Percentiles rank a stretch among this genome's conserved stretches.
phyloP scores from a whole-genome alignment of 1,140 invertebrate genomes.

The Oncopeltus fasciatus region DNA sequence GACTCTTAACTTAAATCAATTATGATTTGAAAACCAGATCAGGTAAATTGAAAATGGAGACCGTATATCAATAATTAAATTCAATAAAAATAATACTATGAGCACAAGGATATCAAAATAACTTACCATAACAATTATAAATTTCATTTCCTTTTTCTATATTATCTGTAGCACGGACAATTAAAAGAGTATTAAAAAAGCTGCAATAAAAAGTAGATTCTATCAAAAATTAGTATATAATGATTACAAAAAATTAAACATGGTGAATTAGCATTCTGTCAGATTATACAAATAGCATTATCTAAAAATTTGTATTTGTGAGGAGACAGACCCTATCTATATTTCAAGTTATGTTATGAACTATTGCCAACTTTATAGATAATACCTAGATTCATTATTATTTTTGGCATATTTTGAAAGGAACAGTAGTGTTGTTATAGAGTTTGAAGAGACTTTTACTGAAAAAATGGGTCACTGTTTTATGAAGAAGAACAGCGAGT shows the following conservation, averaged over 20 bases:
- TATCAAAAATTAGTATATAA: constrained; percentile 5
- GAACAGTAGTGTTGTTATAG: too few relatives aligned
- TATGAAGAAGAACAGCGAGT: too few relatives aligned
- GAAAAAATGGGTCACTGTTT: too few relatives aligned
- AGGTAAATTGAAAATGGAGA: too few relatives aligned
- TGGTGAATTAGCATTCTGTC: background rate
- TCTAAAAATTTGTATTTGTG: background rate
- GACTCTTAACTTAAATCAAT: too few relatives aligned
- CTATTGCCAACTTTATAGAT: background rate
- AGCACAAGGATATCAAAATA: too few relatives aligned
- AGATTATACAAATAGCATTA: background rate
- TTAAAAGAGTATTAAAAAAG: constrained; percentile 33
- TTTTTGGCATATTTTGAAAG: too few relatives aligned
- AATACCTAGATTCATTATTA: background rate
- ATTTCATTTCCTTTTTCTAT: constrained; percentile 44
- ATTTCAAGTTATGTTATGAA: background rate
- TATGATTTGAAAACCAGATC: too few relatives aligned
- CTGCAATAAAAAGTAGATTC: constrained; percentile 26
- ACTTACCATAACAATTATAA: constrained; percentile 56
- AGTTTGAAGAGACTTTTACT: too few relatives aligned
- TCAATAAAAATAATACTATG: too few relatives aligned
- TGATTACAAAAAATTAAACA: background rate
- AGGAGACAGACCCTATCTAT: background rate
- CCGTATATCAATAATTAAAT: too few relatives aligned
- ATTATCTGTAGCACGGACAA: constrained; percentile 40